Base-by-base conservation (phyloP, 2,113 vertebrate genomes). In the human (Homo sapiens) region DNA sequence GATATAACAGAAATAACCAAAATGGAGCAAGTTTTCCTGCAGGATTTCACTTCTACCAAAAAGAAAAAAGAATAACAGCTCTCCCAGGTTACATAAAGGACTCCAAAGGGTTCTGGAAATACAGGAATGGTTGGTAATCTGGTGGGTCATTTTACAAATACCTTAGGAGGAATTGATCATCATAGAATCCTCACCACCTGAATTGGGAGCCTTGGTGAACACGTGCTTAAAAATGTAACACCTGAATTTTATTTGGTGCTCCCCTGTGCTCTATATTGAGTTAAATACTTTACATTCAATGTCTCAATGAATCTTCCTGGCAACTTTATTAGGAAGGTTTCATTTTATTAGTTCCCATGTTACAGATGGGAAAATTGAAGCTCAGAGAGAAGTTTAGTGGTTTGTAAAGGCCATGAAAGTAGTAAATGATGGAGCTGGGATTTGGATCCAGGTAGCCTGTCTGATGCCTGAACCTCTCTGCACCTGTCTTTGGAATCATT, bases 1-100 rank as follows among this genome's bases (percentile, higher is more conserved):
- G 76, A 96, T 10, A 25, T 84, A 80, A 84, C 85, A 93, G 93
- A 90, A 97, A 97, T 76, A 94, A 73, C 61, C 22, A 89, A 96
- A 87, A 93, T 81, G 66, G 43, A 81, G 20, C 38, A 72, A 8
- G 2, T 76, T 92, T 88, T 50, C 79, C 68, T 70, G 61, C 8
- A 75, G 84, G 23, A 85, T 85, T 81, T 90, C 32, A 76, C 22
- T 78, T 32, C 45, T 66, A 25, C 32, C 23, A 59, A 17, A 66
- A 64, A 27, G 1, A 8, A 2, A 18, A 17, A 18, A 8, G 68
- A 2, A 2, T 11, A 18, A 32, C 20, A 11, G 11, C 55, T 18
- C 78, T 32, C 27, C 32, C 40, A 38, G n/a, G 8, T 81, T 93
- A 94, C 5, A 1, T 64, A 81, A 91, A 93, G 75, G 30, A 93